A percentile compares a stretch with the other conserved stretches of the same genome.
phyloP scores from a whole-genome alignment of 2,797 vertebrate species.

The Streptopelia turtur region DNA sequence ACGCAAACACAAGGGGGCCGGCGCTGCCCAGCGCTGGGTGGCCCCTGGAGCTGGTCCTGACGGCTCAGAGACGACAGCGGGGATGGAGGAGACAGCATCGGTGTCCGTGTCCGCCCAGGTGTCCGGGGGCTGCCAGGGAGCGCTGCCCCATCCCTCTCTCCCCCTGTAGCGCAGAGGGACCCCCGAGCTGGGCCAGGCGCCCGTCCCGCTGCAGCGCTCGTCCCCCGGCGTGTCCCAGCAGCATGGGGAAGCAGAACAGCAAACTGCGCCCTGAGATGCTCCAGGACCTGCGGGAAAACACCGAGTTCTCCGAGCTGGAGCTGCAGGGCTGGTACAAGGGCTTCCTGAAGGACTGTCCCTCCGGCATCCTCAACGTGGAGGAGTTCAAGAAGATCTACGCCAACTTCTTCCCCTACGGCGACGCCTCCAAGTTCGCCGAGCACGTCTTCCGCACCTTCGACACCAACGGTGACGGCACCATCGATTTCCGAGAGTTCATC shows the following conservation, averaged over 20 bases:
- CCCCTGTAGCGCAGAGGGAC: background rate
- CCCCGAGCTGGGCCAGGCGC: background rate
- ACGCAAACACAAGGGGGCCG: slow-evolving; percentile 1
- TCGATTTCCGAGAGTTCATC: slow-evolving; percentile 87
- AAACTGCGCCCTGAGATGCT: slow-evolving; percentile 85
- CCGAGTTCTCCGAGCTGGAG: slow-evolving; percentile 84
- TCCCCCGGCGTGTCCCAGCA: rapidly evolving
- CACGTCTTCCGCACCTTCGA: slow-evolving; percentile 89
- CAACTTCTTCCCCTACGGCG: slow-evolving; percentile 85
- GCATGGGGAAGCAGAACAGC: slow-evolving; percentile 86
- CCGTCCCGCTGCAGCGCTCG: rapidly evolving
- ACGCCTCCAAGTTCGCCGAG: slow-evolving; percentile 84
- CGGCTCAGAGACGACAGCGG: background rate
- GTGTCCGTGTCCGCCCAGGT: background rate
- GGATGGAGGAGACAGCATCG: background rate
- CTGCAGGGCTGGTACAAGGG: slow-evolving; percentile 87
- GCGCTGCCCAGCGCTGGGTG: background rate
- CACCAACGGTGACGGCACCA: slow-evolving; percentile 86
- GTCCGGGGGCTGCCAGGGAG: slow-evolving; percentile 5
- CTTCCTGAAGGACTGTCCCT: slow-evolving; percentile 86
- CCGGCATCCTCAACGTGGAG: slow-evolving; percentile 83
- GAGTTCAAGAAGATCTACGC: slow-evolving; percentile 88
- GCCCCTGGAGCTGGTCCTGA: background rate
- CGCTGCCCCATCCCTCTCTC: background rate
- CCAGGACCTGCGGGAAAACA: slow-evolving; percentile 85